These are phyloP conservation scores for Notolepis coatsorum DNA, from an alignment of 2,797 vertebrate genomes.

Conservation along the genomic window DNA sequence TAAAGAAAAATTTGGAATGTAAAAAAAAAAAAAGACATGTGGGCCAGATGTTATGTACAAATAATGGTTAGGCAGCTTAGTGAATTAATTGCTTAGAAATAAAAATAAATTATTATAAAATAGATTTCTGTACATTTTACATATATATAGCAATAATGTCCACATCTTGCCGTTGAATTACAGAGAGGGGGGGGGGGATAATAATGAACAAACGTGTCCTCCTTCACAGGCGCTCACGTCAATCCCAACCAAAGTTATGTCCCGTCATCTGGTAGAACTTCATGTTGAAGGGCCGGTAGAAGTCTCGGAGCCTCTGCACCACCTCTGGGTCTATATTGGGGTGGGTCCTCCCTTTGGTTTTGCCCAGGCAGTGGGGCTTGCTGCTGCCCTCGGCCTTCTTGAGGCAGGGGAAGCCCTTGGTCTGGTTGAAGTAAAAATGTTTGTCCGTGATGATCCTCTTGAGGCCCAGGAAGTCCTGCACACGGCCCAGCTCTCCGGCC, in stretches of 20 bases:
- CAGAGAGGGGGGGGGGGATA: slow-evolving; percentile 55
- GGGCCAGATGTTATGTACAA: slow-evolving; percentile 86
- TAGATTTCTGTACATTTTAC: slow-evolving; percentile 99
- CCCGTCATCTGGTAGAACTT: slow-evolving; percentile 82
- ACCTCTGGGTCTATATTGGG: slow-evolving; percentile 74
- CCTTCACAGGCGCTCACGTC: slow-evolving; percentile 63
- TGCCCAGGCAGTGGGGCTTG: slow-evolving; percentile 88
- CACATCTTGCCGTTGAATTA: slow-evolving; percentile 79
- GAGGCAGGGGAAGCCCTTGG: slow-evolving; percentile 87
- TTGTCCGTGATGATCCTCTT: slow-evolving; percentile 90
- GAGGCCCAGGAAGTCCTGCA: slow-evolving; percentile 87
- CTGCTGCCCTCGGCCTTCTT: slow-evolving; percentile 89
- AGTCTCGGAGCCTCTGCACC: slow-evolving; percentile 72
- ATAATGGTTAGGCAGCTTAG: slow-evolving; percentile 98
- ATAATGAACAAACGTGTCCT: slow-evolving; percentile 40
- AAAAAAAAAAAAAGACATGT: slow-evolving; percentile 58
- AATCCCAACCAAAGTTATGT: slow-evolving; percentile 88
- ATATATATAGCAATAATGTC: slow-evolving; percentile 85
- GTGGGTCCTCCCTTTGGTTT: slow-evolving; percentile 88
- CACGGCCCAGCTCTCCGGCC: slow-evolving; percentile 85
- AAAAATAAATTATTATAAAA: slow-evolving; percentile 99
- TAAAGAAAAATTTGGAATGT: slow-evolving; percentile 78
- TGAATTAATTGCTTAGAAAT: slow-evolving; percentile 99
- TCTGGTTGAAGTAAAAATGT: slow-evolving; percentile 91
- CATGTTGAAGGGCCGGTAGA: slow-evolving; percentile 78